These are phyloP conservation scores for Anomalospiza imberbis DNA, from an alignment of 2,797 vertebrate genomes.

Conservation along the genomic window DNA sequence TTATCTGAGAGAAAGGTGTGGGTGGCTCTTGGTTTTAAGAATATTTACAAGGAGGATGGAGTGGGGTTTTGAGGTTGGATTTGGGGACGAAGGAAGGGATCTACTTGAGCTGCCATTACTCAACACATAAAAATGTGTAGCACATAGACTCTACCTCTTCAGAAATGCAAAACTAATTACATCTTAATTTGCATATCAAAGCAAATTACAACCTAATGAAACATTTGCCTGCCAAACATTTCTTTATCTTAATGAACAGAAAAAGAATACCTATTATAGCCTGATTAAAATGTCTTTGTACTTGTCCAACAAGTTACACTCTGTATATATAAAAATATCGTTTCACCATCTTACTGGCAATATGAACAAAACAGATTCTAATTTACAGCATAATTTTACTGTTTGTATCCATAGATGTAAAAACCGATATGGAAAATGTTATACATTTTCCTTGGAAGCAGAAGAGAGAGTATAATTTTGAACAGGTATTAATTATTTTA, in stretches of 20 bases:
- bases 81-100: background rate
- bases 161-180: slow-evolving; percentile 77
- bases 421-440: background rate
- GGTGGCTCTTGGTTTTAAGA: background rate
- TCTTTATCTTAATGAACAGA: slow-evolving; percentile 77
- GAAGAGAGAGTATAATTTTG: background rate
- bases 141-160: slow-evolving; percentile 61
- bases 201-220: slow-evolving; percentile 77
- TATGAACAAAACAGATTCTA: slow-evolving; percentile 8
- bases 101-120: slow-evolving; percentile 55
- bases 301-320: slow-evolving; percentile 38
- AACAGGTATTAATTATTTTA: background rate
- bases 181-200: slow-evolving; percentile 79
- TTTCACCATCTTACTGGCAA: slow-evolving; percentile 7
- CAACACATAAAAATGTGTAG: slow-evolving; percentile 64
- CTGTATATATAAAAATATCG: background rate
- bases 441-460: background rate
- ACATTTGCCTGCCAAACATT: slow-evolving; percentile 72
- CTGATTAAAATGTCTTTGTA: slow-evolving; percentile 66
- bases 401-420: background rate
- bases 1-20: background rate
- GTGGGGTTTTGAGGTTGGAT: background rate
- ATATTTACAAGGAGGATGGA: background rate
- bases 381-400: slow-evolving; percentile 20
- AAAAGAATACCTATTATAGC: slow-evolving; percentile 63